Evolutionary conservation across 2,888 invertebrate genomes (phyloP), one percentile per base, ranked within the genome.

Genomic region (Lasioglossum oenotherae): DNA sequence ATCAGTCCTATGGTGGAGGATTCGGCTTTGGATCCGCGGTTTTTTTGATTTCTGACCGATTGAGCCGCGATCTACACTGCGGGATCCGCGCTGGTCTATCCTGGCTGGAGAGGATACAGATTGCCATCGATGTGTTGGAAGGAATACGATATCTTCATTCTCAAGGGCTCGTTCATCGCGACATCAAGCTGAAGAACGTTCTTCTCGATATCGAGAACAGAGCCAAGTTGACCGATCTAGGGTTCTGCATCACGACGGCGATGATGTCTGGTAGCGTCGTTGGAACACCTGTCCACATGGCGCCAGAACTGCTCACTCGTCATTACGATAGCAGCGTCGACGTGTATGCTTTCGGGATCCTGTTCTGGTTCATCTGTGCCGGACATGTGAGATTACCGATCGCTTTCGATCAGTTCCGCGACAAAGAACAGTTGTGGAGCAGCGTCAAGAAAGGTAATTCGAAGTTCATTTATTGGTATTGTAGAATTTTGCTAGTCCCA

Each of bases 181-280:
- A 98, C 95, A 97, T 98, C 83, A 98, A 98, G 95, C 96, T 98
- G 92, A 98, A 98, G 95, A 98, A 98, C 95, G 98, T 98, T 38
- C 95, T 98, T 94, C 95, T 98, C 88, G 98, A 98, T 95, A 95
- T 95, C 0, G 93, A 96, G 0, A 97, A 97, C 92, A 96, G 98
- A 72, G 98, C 98, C 0, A 97, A 98, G 93, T 96, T 98, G 27
- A 98, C 98, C 0, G 98, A 98, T 96, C 96, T 98, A 41, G 98
- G 98, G 0, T 98, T 98, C 96, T 98, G 98, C 93, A 98, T 98
- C 87, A 98, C 98, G 2, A 98, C 98, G 94, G 98, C 98, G 1
- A 98, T 98, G 96, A 98, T 98, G 97, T 98, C 98, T 0, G 98
- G 98, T 57, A 98, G 98, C 87, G 97, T 98, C 85, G 98, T 98